Percentiles rank a stretch among this genome's conserved stretches.
Conservation (phyloP, 1,140 invertebrate species). For the Latrodectus geometricus region DNA sequence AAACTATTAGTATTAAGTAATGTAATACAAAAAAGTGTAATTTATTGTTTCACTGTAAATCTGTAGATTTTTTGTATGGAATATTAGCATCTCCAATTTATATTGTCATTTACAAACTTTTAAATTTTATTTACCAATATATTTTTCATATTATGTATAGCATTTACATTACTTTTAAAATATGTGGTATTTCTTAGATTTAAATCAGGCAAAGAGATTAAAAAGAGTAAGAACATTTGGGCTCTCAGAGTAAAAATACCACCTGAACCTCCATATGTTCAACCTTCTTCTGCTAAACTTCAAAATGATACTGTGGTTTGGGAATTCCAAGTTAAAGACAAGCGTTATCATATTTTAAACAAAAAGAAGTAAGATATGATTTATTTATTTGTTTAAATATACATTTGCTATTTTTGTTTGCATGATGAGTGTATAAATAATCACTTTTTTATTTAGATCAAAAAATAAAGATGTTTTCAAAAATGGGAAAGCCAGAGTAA, state of each 20-base stretch:
- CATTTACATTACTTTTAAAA: neutral
- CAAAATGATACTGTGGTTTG: conserved; percentile 42
- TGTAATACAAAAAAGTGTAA: too few species aligned
- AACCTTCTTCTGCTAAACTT: conserved; percentile 19
- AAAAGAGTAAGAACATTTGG: conserved; percentile 48
- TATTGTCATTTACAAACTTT: neutral
- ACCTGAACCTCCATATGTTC: conserved; percentile 22
- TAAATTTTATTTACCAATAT: neutral
- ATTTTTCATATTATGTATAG: neutral
- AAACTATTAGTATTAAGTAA: too few species aligned
- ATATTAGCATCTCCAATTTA: too few species aligned
- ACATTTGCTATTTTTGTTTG: too few species aligned
- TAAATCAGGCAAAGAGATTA: conserved; percentile 43
- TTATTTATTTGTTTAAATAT: too few species aligned
- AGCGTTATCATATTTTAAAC: conserved; percentile 28
- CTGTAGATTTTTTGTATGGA: too few species aligned
- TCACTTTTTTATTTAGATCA: too few species aligned
- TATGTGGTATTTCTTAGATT: conserved; percentile 8
- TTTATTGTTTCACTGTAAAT: too few species aligned
- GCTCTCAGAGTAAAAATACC: conserved; percentile 14
- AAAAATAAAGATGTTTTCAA: too few species aligned
- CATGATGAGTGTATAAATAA: too few species aligned
- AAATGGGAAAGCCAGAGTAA: too few species aligned
- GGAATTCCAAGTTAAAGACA: conserved; percentile 47
- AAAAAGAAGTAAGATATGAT: conserved; percentile 9